Conservation (phyloP, 2,797 vertebrate species). For the Acipenser oxyrinchus region DNA sequence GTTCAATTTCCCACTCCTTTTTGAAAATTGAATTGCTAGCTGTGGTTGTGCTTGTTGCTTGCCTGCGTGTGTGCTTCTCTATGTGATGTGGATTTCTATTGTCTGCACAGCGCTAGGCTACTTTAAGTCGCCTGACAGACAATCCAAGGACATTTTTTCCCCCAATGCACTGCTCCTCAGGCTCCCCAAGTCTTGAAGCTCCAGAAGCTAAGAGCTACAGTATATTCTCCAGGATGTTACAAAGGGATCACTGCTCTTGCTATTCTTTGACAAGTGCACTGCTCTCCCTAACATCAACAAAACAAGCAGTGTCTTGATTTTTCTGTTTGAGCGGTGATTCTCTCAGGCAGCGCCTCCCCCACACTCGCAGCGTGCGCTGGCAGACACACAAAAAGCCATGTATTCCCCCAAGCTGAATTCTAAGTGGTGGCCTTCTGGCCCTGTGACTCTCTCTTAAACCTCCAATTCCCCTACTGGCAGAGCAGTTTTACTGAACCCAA, state of each 20-base stretch:
- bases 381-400: neutral
- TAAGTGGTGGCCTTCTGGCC: neutral
- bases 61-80: no score
- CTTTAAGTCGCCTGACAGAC: neutral
- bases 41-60: no score
- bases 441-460: no score
- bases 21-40: neutral
- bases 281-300: neutral
- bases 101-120: conserved; percentile 24
- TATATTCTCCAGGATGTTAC: neutral
- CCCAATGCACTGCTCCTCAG: conserved; percentile 24
- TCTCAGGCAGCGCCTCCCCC: neutral
- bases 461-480: no score
- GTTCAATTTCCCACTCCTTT: conserved; percentile 11
- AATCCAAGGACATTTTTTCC: conserved; percentile 18
- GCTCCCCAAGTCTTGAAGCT: neutral
- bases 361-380: neutral
- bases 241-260: neutral
- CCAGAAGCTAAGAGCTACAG: neutral
- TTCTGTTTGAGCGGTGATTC: neutral
- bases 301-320: neutral
- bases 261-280: neutral
- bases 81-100: conserved; percentile 27
- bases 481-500: no score
- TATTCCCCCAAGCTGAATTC: neutral